phyloP scores from a whole-genome alignment of 2,797 vertebrate genomes.

The Rhodeus uyekii region DNA sequence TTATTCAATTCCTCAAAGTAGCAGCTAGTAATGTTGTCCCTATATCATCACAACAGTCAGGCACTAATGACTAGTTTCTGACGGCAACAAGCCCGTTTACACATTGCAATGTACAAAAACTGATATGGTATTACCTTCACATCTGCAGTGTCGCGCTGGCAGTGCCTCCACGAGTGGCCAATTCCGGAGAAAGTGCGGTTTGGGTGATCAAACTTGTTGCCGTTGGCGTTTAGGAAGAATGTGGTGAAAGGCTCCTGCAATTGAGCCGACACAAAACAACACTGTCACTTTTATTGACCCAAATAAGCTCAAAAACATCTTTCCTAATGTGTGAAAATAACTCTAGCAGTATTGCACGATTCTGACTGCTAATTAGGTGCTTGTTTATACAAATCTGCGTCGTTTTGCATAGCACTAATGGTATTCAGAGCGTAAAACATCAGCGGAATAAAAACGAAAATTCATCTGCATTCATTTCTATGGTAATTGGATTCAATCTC shows the following conservation, averaged over 20 bases:
- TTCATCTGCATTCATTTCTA: conserved; percentile 50
- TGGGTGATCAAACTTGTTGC: conserved; percentile 94
- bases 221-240: conserved; percentile 88
- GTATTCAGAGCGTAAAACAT: conserved; percentile 47
- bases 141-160: conserved; percentile 93
- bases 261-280: conserved; percentile 38
- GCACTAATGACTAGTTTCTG: conserved; percentile 5
- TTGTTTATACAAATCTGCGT: conserved; percentile 51
- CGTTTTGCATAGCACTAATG: conserved; percentile 28
- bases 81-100: neutral
- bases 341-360: neutral
- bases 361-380: conserved; percentile 53
- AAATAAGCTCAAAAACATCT: conserved; percentile 42
- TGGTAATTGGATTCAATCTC: conserved; percentile 54
- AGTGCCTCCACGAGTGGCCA: conserved; percentile 91
- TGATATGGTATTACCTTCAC: conserved; percentile 85
- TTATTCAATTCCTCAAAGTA: neutral
- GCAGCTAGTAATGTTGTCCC: neutral
- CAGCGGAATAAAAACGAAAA: conserved; percentile 37
- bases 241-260: conserved; percentile 95
- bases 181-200: conserved; percentile 92
- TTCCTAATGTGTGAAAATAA: conserved; percentile 7
- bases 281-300: conserved; percentile 34
- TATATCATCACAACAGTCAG: neutral
- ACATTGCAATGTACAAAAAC: neutral